These are phyloP conservation scores for Achatina immaculata DNA, from an alignment of 1,140 invertebrate species.

Conservation along the genomic window DNA sequence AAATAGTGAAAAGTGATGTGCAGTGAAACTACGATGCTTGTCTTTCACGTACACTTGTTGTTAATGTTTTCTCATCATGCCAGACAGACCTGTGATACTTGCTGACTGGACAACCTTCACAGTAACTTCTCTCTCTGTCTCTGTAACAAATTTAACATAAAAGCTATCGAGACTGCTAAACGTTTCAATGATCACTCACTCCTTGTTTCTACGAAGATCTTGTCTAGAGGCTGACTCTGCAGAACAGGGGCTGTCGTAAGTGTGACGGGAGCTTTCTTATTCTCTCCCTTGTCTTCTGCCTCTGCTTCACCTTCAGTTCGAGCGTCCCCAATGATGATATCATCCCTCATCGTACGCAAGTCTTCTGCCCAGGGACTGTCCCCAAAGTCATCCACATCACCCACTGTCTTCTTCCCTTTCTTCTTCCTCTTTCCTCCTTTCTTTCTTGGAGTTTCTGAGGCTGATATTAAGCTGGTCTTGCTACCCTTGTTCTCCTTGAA, in stretches of 20 bases:
- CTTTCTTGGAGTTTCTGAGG: slow-evolving; percentile 56
- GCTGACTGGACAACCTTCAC: no score
- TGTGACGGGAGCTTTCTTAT: slow-evolving; percentile 12
- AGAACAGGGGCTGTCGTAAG: slow-evolving; percentile 49
- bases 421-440: slow-evolving; percentile 58
- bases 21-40: no score
- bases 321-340: slow-evolving; percentile 52
- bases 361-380: slow-evolving; percentile 56
- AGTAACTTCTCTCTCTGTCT: no score
- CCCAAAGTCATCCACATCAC: slow-evolving; percentile 51
- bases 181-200: no score
- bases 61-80: no score
- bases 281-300: slow-evolving; percentile 42
- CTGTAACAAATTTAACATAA: no score
- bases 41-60: no score
- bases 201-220: slow-evolving; percentile 64
- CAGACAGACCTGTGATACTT: no score
- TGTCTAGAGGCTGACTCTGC: slow-evolving; percentile 60
- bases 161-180: no score
- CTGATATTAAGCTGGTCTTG: slow-evolving; percentile 60
- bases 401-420: slow-evolving; percentile 30
- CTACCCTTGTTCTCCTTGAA: slow-evolving; percentile 59
- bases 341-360: slow-evolving; percentile 59
- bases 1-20: no score
- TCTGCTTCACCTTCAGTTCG: slow-evolving; percentile 21